Base-by-base conservation (phyloP, 2,797 vertebrate genomes). In the Poeciliopsis turneri region DNA sequence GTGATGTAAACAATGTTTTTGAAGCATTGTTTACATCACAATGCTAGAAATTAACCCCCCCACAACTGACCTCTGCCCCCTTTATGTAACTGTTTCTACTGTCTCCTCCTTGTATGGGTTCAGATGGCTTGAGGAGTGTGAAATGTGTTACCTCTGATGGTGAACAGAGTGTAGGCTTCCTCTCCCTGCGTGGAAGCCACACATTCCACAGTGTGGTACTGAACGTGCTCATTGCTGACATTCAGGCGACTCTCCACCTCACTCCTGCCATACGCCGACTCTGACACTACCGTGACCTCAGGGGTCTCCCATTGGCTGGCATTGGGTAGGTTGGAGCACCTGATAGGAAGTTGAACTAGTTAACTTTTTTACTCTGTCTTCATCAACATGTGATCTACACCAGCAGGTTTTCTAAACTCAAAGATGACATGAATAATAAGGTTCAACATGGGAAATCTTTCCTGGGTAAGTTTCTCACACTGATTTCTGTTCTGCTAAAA, bases 171-270 rank as follows among this genome's bases (percentile, higher is more conserved):
- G 83, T 95, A 97, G 68, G 89, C 97, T 87, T 95, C 96, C 57
- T 97, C 97, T 55, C 95, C 95, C 5, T 96, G 94, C 5, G 95
- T 97, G 78, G 92, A 95, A 39, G 98, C 98, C 90, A 97, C 96
- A 78, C 98, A 99, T 87, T 98, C 97, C 82, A 99, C 92, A 0
- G 97, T 98, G 91, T 94, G 94, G 85, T 93, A 95, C 78, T 94
- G 95, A 69, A 96, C 92, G 12, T 94, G 95, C 90, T 97, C 96
- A 71, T 92, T 92, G 86, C 93, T 97, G 82, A 97, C 92, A 0
- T 98, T 97, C 70, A 99, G 91, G 45, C 96, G 96, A 75, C 98
- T 98, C 87, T 98, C 97, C 74, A 99, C 97, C 85, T 97, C 91
- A 7, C 95, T 94, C 47, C 95, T 95, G 0, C 97, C 97, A 23